phyloP scores from a whole-genome alignment of 2,888 invertebrate genomes.

The Sthenelais limicola region DNA sequence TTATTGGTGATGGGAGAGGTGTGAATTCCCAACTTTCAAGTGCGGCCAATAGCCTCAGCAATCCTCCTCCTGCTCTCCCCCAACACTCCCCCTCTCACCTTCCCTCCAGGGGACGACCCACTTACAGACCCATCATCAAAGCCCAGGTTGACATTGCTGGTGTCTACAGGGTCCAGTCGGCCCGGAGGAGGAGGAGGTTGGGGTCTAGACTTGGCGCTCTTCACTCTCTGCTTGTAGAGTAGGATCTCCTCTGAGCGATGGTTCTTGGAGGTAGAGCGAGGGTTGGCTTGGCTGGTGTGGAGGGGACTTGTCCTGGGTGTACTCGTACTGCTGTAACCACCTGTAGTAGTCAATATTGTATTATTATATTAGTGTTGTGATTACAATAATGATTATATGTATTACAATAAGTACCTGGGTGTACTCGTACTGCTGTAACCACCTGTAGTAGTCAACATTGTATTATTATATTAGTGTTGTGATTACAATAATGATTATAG shows the following conservation, averaged over 20 bases:
- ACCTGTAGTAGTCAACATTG: too few relatives aligned
- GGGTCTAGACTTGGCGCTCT: neutral
- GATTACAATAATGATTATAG: too few relatives aligned
- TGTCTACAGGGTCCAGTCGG: neutral
- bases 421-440: conserved; percentile 21
- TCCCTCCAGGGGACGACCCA: neutral
- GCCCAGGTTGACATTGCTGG: neutral
- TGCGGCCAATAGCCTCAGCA: conserved; percentile 41
- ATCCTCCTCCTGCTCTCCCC: conserved; percentile 34
- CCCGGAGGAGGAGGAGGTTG: conserved; percentile 2
- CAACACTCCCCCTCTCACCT: conserved; percentile 3
- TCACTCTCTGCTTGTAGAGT: neutral
- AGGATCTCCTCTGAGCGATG: conserved; percentile 9
- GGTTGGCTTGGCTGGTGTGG: too few relatives aligned
- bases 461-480: too few relatives aligned
- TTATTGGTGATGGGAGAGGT: too few relatives aligned
- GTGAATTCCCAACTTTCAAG: too few relatives aligned
- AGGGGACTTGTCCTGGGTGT: neutral
- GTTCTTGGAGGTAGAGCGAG: neutral
- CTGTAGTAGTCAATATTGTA: too few relatives aligned
- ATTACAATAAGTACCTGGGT: too few relatives aligned
- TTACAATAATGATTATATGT: too few relatives aligned
- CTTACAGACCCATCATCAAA: neutral
- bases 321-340: conserved; percentile 27
- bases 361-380: too few relatives aligned